Evolutionary conservation across 1,140 invertebrate species (phyloP), one percentile per base, ranked within the genome.

Genomic region (Bilobella aurantiaca): DNA sequence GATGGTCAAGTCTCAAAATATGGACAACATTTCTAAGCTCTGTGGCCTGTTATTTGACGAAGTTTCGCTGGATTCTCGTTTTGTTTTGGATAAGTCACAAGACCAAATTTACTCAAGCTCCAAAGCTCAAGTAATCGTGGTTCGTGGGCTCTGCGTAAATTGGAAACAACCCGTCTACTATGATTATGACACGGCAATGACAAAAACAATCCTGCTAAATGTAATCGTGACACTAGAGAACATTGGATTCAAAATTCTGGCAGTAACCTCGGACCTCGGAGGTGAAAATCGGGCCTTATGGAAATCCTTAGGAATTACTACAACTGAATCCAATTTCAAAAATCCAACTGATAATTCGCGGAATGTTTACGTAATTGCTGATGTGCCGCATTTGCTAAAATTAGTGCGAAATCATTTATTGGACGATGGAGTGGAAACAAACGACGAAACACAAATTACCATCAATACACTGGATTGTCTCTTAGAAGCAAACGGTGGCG

Each of bases 121-220:
- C 0, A 63, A 70, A 58, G 69, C 46, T 53, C 71, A 73, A 60
- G 67, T 68, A 18, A 30, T 67, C 0, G 69, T 73, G 66, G 1
- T 69, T 8, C 16, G 66, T 1, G 73, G 73, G 56, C 29, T 73
- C 0, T 37, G 14, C 28, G 53, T 37, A 0, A 58, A 64, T 1
- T 73, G 71, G 71, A 73, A 71, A 23, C 71, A 73, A 34, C 66
- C 67, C 16, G 56, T 73, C 1, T 73, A 47, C 58, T 71, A 58
- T 62, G 58, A 65, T 42, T 73, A 70, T 65, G 69, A 73, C 30
- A 30, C 3, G 18, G 14, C n/a, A 1, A 67, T 73, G 49, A 64
- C 61, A 18, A 64, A 69, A 47, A 29, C 60, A 1, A 18, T 64
- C 2, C 42, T 72, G 12, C 28, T 37, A 0, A 32, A 63, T 12